These are phyloP conservation scores for Halictus quadricinctus DNA, from an alignment of 2,888 invertebrate genomes.

Conservation along the genomic window DNA sequence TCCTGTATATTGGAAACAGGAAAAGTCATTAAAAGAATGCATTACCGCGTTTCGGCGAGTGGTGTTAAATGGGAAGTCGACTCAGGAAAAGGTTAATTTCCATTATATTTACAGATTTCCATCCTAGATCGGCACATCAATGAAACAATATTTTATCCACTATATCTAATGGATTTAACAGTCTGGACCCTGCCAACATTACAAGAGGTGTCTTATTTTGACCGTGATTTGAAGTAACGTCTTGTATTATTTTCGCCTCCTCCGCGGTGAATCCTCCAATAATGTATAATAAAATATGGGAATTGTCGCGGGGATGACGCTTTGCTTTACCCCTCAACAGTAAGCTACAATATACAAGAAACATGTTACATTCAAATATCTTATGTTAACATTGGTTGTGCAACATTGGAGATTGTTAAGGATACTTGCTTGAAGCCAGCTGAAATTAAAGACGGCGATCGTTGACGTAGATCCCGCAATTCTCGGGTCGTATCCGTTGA, in stretches of 20 bases:
- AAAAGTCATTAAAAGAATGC: conserved; percentile 40
- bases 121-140: neutral
- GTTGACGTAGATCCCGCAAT: conserved; percentile 84
- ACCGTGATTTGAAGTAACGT: conserved; percentile 56
- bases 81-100: neutral
- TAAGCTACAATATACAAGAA: conserved; percentile 83
- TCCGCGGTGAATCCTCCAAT: conserved; percentile 87
- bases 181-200: conserved; percentile 77
- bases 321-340: conserved; percentile 83
- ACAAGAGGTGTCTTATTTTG: conserved; percentile 52
- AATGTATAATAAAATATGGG: conserved; percentile 86
- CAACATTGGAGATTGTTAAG: neutral
- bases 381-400: neutral
- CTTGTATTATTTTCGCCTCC: conserved; percentile 84
- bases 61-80: conserved; percentile 60
- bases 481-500: conserved; percentile 84
- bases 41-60: conserved; percentile 50
- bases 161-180: conserved; percentile 77
- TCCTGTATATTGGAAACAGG: conserved; percentile 37
- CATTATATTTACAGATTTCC: neutral
- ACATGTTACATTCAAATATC: neutral
- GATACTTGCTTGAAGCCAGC: conserved; percentile 86
- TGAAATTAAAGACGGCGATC: conserved; percentile 84
- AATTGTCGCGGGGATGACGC: conserved; percentile 86
- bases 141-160: conserved; percentile 71